A percentile compares a stretch with the other conserved stretches of the same genome.
Conservation (phyloP, 2,888 invertebrate species). For the Halictus ligatus region DNA sequence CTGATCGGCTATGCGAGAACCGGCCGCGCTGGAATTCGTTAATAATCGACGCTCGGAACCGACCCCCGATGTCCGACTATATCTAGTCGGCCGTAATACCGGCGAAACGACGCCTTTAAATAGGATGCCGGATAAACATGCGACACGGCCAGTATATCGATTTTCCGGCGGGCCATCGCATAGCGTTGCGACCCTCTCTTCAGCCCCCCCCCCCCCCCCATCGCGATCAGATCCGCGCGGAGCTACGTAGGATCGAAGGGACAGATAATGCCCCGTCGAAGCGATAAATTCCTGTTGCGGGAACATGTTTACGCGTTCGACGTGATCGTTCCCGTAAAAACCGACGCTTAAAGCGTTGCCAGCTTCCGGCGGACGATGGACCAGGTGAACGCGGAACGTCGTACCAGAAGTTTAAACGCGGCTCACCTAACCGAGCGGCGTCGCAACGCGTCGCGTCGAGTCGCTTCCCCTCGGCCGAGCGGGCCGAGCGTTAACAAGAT, state of each 20-base stretch:
- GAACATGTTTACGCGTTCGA: background rate
- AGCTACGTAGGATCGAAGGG: background rate
- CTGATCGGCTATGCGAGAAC: background rate
- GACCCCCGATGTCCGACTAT: background rate
- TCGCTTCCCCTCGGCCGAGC: background rate
- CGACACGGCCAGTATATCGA: conserved; percentile 33
- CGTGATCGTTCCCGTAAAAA: conserved; percentile 9
- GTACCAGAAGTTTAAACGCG: conserved; percentile 1
- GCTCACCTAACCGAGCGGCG: background rate
- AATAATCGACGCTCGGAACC: background rate
- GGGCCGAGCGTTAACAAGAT: conserved; percentile 9
- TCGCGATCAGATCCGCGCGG: background rate
- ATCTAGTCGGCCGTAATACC: conserved; percentile 20
- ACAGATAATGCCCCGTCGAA: conserved; percentile 1
- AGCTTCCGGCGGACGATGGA: background rate
- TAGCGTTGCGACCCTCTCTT: no score
- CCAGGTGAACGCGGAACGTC: background rate
- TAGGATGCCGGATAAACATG: conserved; percentile 21
- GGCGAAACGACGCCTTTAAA: conserved; percentile 31
- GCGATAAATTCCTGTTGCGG: conserved; percentile 23
- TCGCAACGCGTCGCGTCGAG: background rate
- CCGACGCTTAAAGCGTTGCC: background rate
- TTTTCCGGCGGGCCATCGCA: conserved; percentile 14
- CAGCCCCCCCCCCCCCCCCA: background rate
- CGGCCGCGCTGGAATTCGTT: conserved; percentile 24